Conservation (phyloP, 2,113 vertebrate species). For the Strix uralensis region DNA sequence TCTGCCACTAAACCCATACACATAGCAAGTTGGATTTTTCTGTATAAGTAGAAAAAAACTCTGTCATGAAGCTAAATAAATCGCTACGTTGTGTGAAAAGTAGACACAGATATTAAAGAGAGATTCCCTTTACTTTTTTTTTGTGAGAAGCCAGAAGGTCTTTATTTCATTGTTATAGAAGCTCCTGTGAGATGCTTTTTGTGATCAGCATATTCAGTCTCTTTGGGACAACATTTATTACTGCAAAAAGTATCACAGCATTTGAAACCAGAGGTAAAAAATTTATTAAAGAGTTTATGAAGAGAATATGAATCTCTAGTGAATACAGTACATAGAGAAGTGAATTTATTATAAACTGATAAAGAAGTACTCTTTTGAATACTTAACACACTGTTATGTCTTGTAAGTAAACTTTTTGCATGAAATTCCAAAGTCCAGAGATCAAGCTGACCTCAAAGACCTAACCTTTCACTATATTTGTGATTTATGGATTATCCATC, state of each 20-base stretch:
- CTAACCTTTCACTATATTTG: not conserved
- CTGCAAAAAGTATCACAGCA: slow-evolving; percentile 42
- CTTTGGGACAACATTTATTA: slow-evolving; percentile 57
- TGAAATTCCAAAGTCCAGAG: slow-evolving; percentile 21
- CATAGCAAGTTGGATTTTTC: not conserved
- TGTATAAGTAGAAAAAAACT: not conserved
- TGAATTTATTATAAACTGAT: slow-evolving; percentile 65
- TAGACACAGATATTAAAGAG: not conserved
- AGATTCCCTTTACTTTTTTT: not conserved
- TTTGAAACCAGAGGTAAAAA: slow-evolving; percentile 73
- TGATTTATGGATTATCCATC: slow-evolving; percentile 6
- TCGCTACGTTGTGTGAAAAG: not conserved
- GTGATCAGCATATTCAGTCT: slow-evolving; percentile 54
- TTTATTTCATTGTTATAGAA: not conserved
- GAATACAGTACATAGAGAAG: slow-evolving; percentile 51
- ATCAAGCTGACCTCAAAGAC: not conserved
- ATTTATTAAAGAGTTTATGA: slow-evolving; percentile 62
- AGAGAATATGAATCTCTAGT: slow-evolving; percentile 59
- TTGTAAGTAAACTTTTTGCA: slow-evolving; percentile 33
- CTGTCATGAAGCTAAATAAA: not conserved
- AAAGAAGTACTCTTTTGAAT: slow-evolving; percentile 52
- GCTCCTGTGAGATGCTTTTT: not conserved
- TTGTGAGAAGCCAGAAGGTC: not conserved
- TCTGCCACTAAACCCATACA: not conserved
- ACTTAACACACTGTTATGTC: slow-evolving; percentile 12